Conservation (phyloP, 2,113 vertebrate genomes). For the Pituophis catenifer region DNA sequence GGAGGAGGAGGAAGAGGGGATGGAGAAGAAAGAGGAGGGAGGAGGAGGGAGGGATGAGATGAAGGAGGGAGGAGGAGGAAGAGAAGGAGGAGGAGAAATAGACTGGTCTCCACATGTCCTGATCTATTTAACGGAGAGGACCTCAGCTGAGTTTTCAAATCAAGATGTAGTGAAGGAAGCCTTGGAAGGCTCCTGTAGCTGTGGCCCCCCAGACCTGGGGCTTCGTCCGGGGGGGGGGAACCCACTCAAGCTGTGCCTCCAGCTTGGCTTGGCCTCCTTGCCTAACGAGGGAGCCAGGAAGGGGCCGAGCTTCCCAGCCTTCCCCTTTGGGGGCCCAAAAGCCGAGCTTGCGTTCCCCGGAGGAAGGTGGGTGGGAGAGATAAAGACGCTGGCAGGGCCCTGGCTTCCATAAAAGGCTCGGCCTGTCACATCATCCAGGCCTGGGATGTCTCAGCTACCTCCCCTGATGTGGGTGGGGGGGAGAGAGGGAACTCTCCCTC, state of each 20-base stretch:
- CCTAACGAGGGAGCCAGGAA: not conserved
- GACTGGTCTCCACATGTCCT: not conserved
- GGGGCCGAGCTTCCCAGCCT: not conserved
- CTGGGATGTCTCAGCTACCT: constrained; percentile 51
- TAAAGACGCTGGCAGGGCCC: constrained; percentile 33
- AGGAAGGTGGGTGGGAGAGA: constrained; percentile 29
- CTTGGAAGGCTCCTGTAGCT: not conserved
- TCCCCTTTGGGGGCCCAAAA: not conserved
- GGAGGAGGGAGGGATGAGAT: too few species aligned
- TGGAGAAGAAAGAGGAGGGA: too few species aligned
- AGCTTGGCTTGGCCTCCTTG: too few species aligned
- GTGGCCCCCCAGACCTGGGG: not conserved
- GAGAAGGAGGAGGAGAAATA: not conserved
- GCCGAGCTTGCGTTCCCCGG: not conserved
- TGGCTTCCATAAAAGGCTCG: constrained; percentile 69
- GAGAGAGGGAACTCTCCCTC: not conserved
- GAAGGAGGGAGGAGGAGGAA: too few species aligned
- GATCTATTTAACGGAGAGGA: not conserved
- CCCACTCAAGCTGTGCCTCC: not conserved
- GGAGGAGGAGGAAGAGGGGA: too few species aligned
- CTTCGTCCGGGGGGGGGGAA: not conserved
- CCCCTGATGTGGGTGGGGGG: rapidly evolving
- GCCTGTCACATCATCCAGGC: constrained; percentile 53
- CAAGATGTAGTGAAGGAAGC: not conserved
- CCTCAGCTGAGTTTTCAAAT: not conserved